Percentiles rank a stretch among this genome's conserved stretches.
Evolutionary conservation across 2,113 vertebrate species (phyloP).

Genomic region (Cricetomys ansorgei): DNA sequence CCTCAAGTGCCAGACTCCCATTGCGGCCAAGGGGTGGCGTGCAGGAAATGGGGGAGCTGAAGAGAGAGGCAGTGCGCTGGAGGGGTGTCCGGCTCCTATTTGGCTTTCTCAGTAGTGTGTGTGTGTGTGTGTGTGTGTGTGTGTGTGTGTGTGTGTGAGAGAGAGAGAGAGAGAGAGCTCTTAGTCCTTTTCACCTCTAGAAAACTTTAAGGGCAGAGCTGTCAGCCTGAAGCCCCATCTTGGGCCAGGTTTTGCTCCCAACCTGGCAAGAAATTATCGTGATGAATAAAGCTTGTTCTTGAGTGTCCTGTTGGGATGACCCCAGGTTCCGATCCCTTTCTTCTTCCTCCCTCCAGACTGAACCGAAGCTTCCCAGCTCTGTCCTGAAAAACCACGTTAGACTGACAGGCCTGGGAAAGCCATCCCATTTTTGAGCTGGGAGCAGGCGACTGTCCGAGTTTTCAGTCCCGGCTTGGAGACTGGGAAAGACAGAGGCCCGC

Average conservation of each 20-base stretch:
- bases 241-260: background rate
- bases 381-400: background rate
- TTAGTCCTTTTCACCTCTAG: background rate
- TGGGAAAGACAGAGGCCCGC: slow-evolving; percentile 67
- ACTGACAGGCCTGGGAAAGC: slow-evolving; percentile 66
- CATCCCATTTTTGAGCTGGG: background rate
- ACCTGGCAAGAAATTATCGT: background rate
- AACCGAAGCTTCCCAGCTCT: background rate
- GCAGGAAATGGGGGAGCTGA: background rate
- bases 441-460: slow-evolving; percentile 44
- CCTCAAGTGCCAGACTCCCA: background rate
- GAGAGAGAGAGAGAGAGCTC: no score
- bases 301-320: background rate
- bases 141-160: background rate
- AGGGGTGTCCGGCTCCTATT: background rate
- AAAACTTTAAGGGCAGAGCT: background rate
- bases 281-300: background rate
- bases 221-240: background rate
- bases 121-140: background rate
- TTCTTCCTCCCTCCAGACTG: background rate
- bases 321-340: background rate
- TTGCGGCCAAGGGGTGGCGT: background rate
- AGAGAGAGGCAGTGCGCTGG: background rate
- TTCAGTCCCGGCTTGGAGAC: background rate
- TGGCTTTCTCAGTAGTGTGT: background rate